Base-by-base conservation (phyloP, 2,113 vertebrate species). In the Ondatra zibethicus region DNA sequence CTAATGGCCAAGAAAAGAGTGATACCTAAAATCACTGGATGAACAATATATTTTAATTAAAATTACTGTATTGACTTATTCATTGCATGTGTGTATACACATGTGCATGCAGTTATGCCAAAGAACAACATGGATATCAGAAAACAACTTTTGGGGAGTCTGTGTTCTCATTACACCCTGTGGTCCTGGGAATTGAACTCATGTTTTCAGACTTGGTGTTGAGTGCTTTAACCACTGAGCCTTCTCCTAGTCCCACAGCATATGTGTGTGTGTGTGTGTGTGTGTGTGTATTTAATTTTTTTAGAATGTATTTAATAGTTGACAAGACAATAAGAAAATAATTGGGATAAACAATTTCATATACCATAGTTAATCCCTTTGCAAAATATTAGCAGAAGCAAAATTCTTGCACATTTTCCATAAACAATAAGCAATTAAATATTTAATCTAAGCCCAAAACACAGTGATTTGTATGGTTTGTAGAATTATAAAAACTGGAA, bases 381-480 rank as follows among this genome's bases (percentile, higher is more conserved):
- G 66, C 58, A 66, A 66, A 66, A 47, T 45, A 66, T 21, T 86
- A 65, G 77, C 77, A 36, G 31, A 66, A 17, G 31, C 42, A 92
- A 94, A 93, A 76, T 95, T 31, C 68, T 96, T 84, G 27, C 25
- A 76, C 36, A 81, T 92, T 90, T 88, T 93, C 84, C 70, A 92
- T 36, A 27, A 9, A 17, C 10, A 36, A 78, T 89, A 95, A 76
- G 16, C 81, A 89, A 89, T 93, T 96, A 95, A 42, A 45, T 97
- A 58, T 73, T 94, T 97, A 90, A 93, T 89, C 72, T 66, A 73
- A 36, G n/a, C 25, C 33, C 84, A 68, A 58, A 92, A 52, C 45
- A 88, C 23, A 73, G 45, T 95, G 47, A 88, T 94, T 93, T 96
- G 63, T 95, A 21, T 86, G 23, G 50, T 96, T 98, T 97, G 66